These are phyloP conservation scores for Misgurnus mizolepis DNA, from an alignment of 2,113 vertebrate genomes.

Conservation along the genomic window DNA sequence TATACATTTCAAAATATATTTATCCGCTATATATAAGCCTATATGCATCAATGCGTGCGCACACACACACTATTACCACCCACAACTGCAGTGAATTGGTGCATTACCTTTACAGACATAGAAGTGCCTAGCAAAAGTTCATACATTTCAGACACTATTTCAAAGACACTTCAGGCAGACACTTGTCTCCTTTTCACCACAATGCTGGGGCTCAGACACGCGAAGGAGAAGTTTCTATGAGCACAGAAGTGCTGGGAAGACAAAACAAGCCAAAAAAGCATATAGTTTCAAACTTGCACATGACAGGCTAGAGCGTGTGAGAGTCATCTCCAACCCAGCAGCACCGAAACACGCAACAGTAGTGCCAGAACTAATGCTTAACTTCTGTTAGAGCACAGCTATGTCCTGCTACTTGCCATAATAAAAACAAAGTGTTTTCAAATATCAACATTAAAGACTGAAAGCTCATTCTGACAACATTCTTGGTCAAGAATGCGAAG, in stretches of 20 bases:
- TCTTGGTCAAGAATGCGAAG: neutral
- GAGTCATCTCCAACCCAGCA: neutral
- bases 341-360: neutral
- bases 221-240: conserved; percentile 13
- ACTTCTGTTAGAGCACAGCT: neutral
- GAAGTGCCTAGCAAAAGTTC: no score
- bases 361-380: neutral
- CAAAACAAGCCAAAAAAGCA: neutral
- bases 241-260: neutral
- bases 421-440: neutral
- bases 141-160: neutral
- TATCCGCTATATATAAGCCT: no score
- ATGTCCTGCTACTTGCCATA: neutral
- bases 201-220: conserved; percentile 3
- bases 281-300: neutral
- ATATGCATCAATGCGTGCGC: no score
- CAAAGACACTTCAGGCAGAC: neutral
- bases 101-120: no score
- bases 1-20: no score
- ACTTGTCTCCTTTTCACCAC: neutral
- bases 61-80: no score
- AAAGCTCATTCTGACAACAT: neutral
- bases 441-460: neutral
- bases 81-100: no score
- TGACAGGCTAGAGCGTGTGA: neutral